Percentiles rank a stretch among this genome's conserved stretches.
phyloP scores from a whole-genome alignment of 1,140 invertebrate species.

The Leptopilina boulardi region DNA sequence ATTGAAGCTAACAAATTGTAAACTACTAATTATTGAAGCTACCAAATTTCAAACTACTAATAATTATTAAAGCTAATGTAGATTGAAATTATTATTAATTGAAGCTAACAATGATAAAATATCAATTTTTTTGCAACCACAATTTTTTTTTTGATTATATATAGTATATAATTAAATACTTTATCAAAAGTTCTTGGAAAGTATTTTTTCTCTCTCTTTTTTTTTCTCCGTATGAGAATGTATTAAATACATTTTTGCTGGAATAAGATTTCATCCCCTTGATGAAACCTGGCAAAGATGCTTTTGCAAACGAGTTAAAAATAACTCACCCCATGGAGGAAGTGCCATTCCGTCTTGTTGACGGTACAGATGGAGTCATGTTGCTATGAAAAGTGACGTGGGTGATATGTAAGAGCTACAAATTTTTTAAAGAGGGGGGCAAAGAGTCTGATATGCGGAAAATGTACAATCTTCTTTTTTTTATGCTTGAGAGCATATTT shows the following conservation, averaged over 20 bases:
- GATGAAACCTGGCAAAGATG: slow-evolving; percentile 15
- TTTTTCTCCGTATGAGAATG: background rate
- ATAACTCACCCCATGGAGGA: slow-evolving; percentile 45
- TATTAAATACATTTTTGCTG: background rate
- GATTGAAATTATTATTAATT: too few relatives aligned
- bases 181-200: background rate
- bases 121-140: too few relatives aligned
- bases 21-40: too few relatives aligned
- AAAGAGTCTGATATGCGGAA: slow-evolving; percentile 15
- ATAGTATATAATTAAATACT: too few relatives aligned
- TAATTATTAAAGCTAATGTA: too few relatives aligned
- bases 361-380: background rate
- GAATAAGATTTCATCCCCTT: slow-evolving; percentile 20
- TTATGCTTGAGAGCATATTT: background rate
- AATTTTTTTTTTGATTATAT: too few relatives aligned
- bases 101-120: too few relatives aligned
- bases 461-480: background rate
- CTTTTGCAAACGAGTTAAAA: slow-evolving; percentile 47
- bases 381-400: slow-evolving; percentile 4
- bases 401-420: background rate
- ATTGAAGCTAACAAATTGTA: too few relatives aligned
- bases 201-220: background rate
- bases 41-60: too few relatives aligned
- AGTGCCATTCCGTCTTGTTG: slow-evolving; percentile 25
- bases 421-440: background rate